phyloP scores from a whole-genome alignment of 2,888 invertebrate genomes.

The Conistra vaccinii region DNA sequence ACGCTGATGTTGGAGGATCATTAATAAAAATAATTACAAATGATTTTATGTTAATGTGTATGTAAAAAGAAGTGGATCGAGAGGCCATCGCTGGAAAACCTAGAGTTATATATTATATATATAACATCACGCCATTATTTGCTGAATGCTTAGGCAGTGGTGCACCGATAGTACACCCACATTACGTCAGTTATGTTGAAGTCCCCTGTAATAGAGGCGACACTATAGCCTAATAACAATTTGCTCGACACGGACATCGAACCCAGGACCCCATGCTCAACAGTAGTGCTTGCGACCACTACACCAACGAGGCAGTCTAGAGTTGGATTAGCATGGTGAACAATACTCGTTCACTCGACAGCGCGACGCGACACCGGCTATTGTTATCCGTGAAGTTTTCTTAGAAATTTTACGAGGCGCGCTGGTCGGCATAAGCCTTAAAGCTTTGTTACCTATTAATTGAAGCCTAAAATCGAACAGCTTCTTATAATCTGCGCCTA shows the following conservation, averaged over 20 bases:
- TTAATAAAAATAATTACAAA: conserved; percentile 35
- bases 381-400: no score
- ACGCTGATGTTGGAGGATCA: conserved; percentile 14
- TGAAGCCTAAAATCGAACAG: neutral
- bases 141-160: neutral
- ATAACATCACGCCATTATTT: neutral
- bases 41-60: conserved; percentile 15
- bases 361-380: no score
- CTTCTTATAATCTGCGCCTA: neutral
- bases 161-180: no score
- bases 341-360: neutral
- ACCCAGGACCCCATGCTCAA: no score
- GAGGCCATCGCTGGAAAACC: conserved; percentile 7
- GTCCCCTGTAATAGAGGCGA: no score
- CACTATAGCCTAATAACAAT: no score
- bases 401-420: no score
- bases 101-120: neutral
- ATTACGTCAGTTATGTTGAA: neutral
- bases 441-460: neutral
- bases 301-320: no score
- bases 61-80: neutral
- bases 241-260: no score
- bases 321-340: no score
- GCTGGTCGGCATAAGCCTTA: no score
- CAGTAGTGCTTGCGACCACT: no score